phyloP scores from a whole-genome alignment of 1,140 invertebrate species.

The Diachasmimorpha longicaudata region DNA sequence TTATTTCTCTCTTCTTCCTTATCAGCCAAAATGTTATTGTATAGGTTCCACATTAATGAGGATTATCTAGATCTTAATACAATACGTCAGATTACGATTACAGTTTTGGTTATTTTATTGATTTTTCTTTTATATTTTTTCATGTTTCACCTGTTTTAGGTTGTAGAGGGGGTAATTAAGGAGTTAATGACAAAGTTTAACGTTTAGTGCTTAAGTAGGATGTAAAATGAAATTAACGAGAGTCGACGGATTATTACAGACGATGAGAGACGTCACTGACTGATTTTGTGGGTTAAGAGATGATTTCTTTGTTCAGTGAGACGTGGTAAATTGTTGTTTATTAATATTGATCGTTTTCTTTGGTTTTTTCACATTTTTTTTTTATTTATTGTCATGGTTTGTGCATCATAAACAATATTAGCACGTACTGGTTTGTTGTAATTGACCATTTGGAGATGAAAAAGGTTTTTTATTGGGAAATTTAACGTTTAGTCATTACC shows the following conservation, averaged over 20 bases:
- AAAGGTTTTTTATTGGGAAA: too few relatives aligned
- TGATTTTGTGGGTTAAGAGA: constrained; percentile 3
- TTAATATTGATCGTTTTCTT: too few relatives aligned
- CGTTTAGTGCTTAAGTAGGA: constrained; percentile 23
- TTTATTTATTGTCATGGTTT: too few relatives aligned
- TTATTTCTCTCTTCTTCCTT: background rate
- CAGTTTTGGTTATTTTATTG: background rate
- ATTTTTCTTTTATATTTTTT: constrained; percentile 3
- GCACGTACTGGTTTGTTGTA: too few relatives aligned
- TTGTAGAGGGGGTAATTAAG: background rate
- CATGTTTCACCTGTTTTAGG: background rate
- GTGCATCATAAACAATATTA: too few relatives aligned
- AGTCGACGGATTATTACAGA: constrained; percentile 22
- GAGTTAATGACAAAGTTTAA: background rate
- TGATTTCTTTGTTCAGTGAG: background rate
- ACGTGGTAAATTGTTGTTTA: too few relatives aligned
- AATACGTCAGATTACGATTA: background rate
- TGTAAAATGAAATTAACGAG: constrained; percentile 36
- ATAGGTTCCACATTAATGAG: background rate
- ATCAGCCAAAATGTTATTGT: background rate
- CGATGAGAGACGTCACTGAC: background rate
- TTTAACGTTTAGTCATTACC: too few relatives aligned
- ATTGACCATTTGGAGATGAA: too few relatives aligned
- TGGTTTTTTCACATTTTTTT: too few relatives aligned
- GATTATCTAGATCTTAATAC: background rate